Conservation (phyloP, 2,113 vertebrate species). For the Sorex fumeus region DNA sequence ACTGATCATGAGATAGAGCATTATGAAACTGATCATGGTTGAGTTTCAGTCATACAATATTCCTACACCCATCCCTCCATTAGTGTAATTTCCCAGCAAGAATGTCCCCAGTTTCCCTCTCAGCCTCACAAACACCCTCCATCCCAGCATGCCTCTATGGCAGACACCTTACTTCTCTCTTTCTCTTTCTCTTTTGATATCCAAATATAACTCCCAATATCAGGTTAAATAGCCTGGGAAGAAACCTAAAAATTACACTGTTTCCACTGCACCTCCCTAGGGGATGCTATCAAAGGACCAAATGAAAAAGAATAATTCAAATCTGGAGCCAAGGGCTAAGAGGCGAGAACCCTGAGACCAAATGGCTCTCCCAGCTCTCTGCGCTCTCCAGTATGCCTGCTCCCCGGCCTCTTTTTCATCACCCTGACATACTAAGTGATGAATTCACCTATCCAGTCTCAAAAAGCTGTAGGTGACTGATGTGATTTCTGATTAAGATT, state of each 20-base stretch:
- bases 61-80: too few species aligned
- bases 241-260: not conserved
- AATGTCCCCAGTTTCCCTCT: too few species aligned
- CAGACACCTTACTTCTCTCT: too few species aligned
- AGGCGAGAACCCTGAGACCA: not conserved
- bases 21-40: too few species aligned
- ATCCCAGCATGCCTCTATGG: too few species aligned
- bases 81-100: too few species aligned
- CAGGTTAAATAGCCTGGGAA: not conserved
- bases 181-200: not conserved
- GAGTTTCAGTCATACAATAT: too few species aligned
- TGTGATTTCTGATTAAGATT: conserved; percentile 51
- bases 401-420: not conserved
- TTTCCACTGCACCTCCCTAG: not conserved
- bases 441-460: not conserved
- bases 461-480: not conserved
- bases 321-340: not conserved
- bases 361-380: rapidly evolving
- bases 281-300: not conserved
- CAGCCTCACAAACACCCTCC: too few species aligned
- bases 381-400: not conserved
- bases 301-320: too few species aligned
- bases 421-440: not conserved
- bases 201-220: not conserved
- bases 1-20: too few species aligned